Evolutionary conservation across 2,797 vertebrate species (phyloP).

Genomic region (Amazona finschi): DNA sequence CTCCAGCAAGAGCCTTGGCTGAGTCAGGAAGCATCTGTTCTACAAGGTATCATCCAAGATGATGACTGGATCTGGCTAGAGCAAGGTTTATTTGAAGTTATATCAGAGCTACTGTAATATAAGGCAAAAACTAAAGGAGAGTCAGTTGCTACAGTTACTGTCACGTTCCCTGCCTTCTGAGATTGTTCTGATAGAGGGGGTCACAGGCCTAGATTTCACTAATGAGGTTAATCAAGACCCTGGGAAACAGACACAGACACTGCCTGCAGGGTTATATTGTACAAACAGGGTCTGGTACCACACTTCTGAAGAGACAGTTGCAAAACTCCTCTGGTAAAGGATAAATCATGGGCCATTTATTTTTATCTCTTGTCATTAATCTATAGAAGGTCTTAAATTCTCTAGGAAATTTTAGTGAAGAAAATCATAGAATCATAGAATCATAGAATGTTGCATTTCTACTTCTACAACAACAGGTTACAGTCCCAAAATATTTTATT

Average conservation of each 20-base stretch:
- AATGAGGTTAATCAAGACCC: slow-evolving; percentile 33
- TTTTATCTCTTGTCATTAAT: neutral
- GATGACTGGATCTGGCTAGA: neutral
- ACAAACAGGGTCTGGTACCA: neutral
- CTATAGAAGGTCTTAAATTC: neutral
- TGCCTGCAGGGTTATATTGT: neutral
- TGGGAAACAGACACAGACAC: slow-evolving; percentile 4
- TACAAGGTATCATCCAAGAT: neutral
- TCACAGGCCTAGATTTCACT: slow-evolving; percentile 18
- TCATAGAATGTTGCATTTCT: neutral
- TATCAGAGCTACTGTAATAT: neutral
- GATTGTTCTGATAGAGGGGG: neutral
- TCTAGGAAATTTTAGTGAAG: neutral
- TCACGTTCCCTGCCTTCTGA: neutral
- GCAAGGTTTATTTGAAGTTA: neutral
- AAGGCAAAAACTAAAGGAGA: neutral
- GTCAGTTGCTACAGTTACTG: neutral
- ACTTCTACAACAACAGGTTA: neutral
- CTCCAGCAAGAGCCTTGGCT: neutral
- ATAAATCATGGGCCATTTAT: neutral
- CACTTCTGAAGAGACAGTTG: neutral
- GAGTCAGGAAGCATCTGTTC: neutral
- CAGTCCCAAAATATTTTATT: neutral
- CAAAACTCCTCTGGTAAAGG: neutral
- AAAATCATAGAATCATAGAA: neutral